Base-by-base conservation (phyloP, 64 coral and sea anemone genomes). In the Acropora tenuis region DNA sequence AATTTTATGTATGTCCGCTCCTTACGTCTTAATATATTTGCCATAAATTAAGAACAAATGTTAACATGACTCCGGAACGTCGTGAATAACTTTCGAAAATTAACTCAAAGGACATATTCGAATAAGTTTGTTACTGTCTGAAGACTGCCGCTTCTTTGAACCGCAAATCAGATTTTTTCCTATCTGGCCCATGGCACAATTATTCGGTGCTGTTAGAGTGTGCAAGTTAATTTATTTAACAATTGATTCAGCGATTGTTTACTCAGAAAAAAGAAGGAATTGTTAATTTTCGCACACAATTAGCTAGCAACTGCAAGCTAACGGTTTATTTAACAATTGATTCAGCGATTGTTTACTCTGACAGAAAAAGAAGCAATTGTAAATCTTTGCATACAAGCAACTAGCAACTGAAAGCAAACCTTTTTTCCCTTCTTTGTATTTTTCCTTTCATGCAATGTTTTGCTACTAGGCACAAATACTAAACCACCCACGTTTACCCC, bases 21-120 rank as follows among this genome's bases (percentile, higher is more conserved):
- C 63, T 85, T 85, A 85, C 82, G 65, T 65, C 82, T 85, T 48
- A 69, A 71, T 71, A 71, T 71, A 69, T 85, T 85, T 85, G 18
- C 17, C 63, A 69, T 69, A 48, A 71, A 85, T 71, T 69, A 1
- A 20, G 65, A 41, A 48, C 8, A 49, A 48, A 85, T 71, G 61
- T 72, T 85, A 61, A 72, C 65, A 85, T 71, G 73, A 48, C 44
- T 49, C 3, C 9, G 60, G 30, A 30, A 30, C 30, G 30, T 30
- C 30, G 30, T 30, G 30, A 30, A 30, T 30, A 30, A 30, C 30
- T 30, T 30, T 30, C 30, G 30, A 30, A 30, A 30, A 30, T 30
- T 30, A 30, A 30, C 30, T 30, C 30, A 30, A 30, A 30, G 0
- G 30, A 30, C 30, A 30, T 30, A 30, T 30, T 30, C 30, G 30